Evolutionary conservation across 2,888 invertebrate genomes (phyloP), one percentile per base, ranked within the genome.

Genomic region (Epistrophe eligans): DNA sequence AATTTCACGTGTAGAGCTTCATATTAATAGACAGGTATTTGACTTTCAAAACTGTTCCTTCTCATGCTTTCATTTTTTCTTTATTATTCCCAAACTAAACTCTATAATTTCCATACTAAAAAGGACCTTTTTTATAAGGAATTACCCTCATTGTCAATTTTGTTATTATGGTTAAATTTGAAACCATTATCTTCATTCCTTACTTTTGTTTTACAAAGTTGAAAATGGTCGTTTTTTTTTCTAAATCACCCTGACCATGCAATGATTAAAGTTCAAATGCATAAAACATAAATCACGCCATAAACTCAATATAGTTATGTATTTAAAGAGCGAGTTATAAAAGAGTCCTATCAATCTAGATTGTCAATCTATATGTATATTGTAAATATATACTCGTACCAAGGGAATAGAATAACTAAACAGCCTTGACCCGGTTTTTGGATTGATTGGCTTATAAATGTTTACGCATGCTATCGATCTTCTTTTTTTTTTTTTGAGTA

Each of bases 391-490:
- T 24, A 24, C 24, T 28, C 19, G 15, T 60, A 13, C 40, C 7
- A 38, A 19, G 15, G 24, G 60, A 50, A 55, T 55, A 32, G 55
- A n/a, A 45, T 38, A 58, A 40, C 60, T 40, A 17, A 45, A 15
- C 15, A 67, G 45, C 45, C 66, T 77, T 57, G 72, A 73, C 57
- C 72, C 24, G 8, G 38, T 50, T 72, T 24, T 24, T 45, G 57
- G 40, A 71, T 55, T 64, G 45, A 64, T 64, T 72, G 64, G 55
- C 35, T 35, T 55, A 38, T n/a, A 45, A 77, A 28, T 67, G 48
- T 50, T 67, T 50, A 67, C 48, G 66, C 66, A 67, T 50, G 48
- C 48, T 67, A 67, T 67, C 66, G 66, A 67, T 67, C 66, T 24
- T 48, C 48, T 32, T 64, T 64, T 28, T 15, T 24, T 48, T 64